Conservation (phyloP, 2,888 invertebrate genomes). For the Noctua comes region DNA sequence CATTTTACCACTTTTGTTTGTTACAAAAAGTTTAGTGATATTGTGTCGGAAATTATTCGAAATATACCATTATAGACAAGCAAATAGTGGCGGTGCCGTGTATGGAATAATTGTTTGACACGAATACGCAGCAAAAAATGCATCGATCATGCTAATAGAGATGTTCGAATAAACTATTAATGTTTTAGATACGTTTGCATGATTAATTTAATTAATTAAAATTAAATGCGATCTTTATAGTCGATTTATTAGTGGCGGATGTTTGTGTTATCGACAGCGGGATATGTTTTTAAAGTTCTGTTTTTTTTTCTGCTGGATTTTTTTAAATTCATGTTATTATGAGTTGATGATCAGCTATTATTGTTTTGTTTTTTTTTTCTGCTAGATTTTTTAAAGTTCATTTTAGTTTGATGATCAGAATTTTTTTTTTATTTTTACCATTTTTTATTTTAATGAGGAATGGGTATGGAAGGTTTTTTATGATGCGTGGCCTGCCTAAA, state of each 20-base stretch:
- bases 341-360: too few relatives aligned
- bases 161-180: slow-evolving; percentile 48
- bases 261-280: not conserved
- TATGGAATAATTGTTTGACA: slow-evolving; percentile 66
- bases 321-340: not conserved
- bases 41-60: slow-evolving; percentile 36
- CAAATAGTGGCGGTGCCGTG: slow-evolving; percentile 52
- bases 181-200: slow-evolving; percentile 18
- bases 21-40: slow-evolving; percentile 2
- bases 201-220: slow-evolving; percentile 34
- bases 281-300: not conserved
- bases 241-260: slow-evolving; percentile 10
- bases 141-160: slow-evolving; percentile 62
- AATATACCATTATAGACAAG: slow-evolving; percentile 51
- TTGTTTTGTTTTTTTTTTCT: too few relatives aligned
- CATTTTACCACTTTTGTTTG: not conserved
- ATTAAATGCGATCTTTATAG: slow-evolving; percentile 10
- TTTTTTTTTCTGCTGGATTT: not conserved
- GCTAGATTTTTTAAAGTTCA: not conserved
- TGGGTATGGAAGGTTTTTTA: not conserved
- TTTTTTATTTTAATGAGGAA: not conserved
- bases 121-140: slow-evolving; percentile 58
- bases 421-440: not conserved
- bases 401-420: too few relatives aligned
- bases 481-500: not conserved